Evolutionary conservation across 2,797 vertebrate species (phyloP).

Genomic region (Natrix natrix): DNA sequence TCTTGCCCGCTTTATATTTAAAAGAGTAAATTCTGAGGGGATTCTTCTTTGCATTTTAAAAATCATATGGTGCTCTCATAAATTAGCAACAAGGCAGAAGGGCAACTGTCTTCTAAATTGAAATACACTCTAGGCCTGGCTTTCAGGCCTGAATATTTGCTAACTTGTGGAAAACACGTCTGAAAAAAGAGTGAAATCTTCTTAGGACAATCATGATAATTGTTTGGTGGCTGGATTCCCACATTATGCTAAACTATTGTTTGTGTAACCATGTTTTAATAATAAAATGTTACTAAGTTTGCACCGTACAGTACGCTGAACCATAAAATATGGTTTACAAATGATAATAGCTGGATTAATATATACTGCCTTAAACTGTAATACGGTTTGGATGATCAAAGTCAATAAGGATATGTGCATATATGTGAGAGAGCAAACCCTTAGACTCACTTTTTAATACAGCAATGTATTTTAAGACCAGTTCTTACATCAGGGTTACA

Average conservation of each 20-base stretch:
- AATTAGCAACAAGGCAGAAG: neutral
- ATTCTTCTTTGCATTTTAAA: constrained; percentile 25
- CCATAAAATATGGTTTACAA: neutral
- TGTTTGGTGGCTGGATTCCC: neutral
- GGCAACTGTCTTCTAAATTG: neutral
- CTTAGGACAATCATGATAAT: neutral
- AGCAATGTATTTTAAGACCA: neutral
- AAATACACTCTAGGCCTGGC: neutral
- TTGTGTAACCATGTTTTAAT: neutral
- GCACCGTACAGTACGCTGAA: neutral
- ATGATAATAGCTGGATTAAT: neutral
- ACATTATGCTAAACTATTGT: neutral
- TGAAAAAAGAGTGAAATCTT: neutral
- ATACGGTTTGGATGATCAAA: neutral
- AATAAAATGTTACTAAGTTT: neutral
- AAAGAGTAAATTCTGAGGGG: neutral
- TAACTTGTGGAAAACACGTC: neutral
- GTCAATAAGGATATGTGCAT: neutral
- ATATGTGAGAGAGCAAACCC: neutral
- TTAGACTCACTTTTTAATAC: neutral
- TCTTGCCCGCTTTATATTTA: neutral
- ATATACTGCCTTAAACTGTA: neutral
- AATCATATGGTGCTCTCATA: neutral
- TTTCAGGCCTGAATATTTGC: neutral
- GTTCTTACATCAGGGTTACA: neutral